Conservation (phyloP, 2,888 invertebrate species). For the Heterodera filipjevi region DNA sequence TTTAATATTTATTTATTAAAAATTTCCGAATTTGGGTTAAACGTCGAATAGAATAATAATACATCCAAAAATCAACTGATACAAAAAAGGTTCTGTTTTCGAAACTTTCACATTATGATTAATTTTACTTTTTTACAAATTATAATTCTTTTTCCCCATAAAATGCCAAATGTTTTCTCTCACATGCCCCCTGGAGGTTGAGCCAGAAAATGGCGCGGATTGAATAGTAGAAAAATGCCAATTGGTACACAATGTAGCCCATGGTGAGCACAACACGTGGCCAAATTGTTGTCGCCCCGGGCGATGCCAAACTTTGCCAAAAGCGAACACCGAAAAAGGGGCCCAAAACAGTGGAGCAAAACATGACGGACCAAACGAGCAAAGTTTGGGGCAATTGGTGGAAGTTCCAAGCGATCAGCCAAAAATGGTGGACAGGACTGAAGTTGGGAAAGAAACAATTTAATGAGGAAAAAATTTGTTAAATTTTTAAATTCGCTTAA, state of each 20-base stretch:
- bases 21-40: no score
- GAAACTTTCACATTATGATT: no score
- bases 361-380: conserved; percentile 58
- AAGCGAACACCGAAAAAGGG: conserved; percentile 49
- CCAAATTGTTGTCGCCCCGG: conserved; percentile 42
- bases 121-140: no score
- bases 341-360: conserved; percentile 50
- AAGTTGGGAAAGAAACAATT: conserved; percentile 16
- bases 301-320: conserved; percentile 51
- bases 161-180: neutral
- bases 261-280: conserved; percentile 35
- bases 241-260: conserved; percentile 49
- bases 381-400: conserved; percentile 54
- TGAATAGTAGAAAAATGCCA: conserved; percentile 31
- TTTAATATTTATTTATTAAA: no score
- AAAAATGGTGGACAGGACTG: conserved; percentile 60
- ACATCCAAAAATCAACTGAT: no score
- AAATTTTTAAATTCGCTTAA: no score
- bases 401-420: conserved; percentile 64
- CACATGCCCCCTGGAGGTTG: conserved; percentile 59
- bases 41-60: no score
- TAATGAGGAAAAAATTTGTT: neutral
- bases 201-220: conserved; percentile 52
- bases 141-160: no score
- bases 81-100: no score